phyloP scores from a whole-genome alignment of 1,140 invertebrate species.

The Olivierus martensii region DNA sequence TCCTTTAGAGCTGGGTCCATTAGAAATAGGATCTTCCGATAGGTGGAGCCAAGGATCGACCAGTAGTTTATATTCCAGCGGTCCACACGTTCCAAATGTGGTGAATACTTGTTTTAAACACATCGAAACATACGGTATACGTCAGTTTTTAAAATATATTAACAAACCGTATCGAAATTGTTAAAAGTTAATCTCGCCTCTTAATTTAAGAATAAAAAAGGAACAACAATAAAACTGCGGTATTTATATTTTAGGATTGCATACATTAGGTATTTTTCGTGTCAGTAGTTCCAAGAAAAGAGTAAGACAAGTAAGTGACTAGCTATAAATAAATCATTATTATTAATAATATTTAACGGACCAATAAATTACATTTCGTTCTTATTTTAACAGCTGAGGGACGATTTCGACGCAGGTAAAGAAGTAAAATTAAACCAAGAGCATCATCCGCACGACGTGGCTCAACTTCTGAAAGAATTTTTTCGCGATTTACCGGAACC shows the following conservation, averaged over 20 bases:
- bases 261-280: constrained; percentile 73
- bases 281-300: constrained; percentile 81
- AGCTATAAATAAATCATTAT: background rate
- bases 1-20: too few relatives aligned
- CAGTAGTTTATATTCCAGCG: too few relatives aligned
- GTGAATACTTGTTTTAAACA: too few relatives aligned
- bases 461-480: constrained; percentile 82
- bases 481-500: constrained; percentile 85
- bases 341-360: background rate
- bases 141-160: too few relatives aligned
- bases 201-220: too few relatives aligned
- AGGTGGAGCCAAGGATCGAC: too few relatives aligned
- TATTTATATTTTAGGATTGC: constrained; percentile 33
- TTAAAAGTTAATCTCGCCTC: too few relatives aligned
- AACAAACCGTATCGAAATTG: too few relatives aligned
- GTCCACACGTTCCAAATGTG: too few relatives aligned
- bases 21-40: too few relatives aligned
- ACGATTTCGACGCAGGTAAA: constrained; percentile 74
- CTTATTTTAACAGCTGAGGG: constrained; percentile 50
- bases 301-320: constrained; percentile 58
- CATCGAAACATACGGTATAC: too few relatives aligned
- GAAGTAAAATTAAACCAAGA: constrained; percentile 59
- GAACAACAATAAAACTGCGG: too few relatives aligned
- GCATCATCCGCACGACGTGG: constrained; percentile 82
- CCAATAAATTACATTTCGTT: constrained; percentile 21